Base-by-base conservation (phyloP, 2,113 vertebrate species). In the Calidris pygmaea region DNA sequence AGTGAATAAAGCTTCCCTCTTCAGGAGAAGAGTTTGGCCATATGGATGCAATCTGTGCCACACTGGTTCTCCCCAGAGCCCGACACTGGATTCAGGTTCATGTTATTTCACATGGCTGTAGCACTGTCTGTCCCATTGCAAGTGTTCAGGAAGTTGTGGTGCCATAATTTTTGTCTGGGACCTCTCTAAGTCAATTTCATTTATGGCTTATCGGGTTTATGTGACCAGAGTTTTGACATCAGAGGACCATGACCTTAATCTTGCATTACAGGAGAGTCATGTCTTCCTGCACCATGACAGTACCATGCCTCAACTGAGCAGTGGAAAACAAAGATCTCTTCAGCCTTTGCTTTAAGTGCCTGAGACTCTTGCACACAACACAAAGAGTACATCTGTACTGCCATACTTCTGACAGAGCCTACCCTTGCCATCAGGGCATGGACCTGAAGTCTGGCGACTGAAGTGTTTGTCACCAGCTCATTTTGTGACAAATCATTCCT, bases 231-330 rank as follows among this genome's bases (percentile, higher is more conserved):
- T 41, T 90, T 50, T 60, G 71, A 27, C 26, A 8, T 26, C 41
- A 53, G n/a, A 68, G 24, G 18, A 39, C 35, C 66, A 18, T 35
- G 39, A 26, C 21, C 66, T 79, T 79, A 32, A 24, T 48, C 15
- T 41, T 22, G 29, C 5, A 0, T 15, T 34, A 21, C 7, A 3
- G 24, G 34, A 29, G 7, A 32, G 26, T 7, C 27, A 5, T 30
- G 21, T 55, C 53, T 30, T 72, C 26, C 70, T 56, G 39, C 21
- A 16, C 29, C 60, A 27, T 2, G 19, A 37, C 29, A 20, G 35
- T 15, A 60, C 23, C 19, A 3, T n/a, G 71, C 45, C 71, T 41
- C 37, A 11, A 23, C 35, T 58, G n/a, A 55, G 75, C 37, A 5
- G 14, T 34, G 65, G 43, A 45, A 37, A 22, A 18, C 50, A 50